Percentiles rank a stretch among this genome's conserved stretches.
phyloP scores from a whole-genome alignment of 2,888 invertebrate species.

The Cryptus viduatorius region DNA sequence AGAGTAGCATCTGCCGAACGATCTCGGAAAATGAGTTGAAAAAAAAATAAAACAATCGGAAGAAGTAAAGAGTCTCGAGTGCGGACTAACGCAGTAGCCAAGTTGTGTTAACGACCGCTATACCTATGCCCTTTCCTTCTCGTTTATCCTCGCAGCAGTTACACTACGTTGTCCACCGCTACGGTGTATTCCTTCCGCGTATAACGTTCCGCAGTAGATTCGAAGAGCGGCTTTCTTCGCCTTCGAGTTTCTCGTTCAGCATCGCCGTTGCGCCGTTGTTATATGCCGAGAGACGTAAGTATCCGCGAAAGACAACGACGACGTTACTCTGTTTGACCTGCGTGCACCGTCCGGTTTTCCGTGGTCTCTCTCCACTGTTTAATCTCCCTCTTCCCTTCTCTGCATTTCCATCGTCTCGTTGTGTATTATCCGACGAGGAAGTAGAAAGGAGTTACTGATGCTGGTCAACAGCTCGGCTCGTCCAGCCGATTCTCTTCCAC shows the following conservation, averaged over 20 bases:
- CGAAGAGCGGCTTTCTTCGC: slow-evolving; percentile 25
- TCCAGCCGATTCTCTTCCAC: slow-evolving; percentile 34
- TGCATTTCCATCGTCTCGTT: slow-evolving; percentile 33
- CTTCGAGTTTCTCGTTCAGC: slow-evolving; percentile 41
- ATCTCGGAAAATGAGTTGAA: slow-evolving; percentile 20
- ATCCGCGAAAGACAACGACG: slow-evolving; percentile 51
- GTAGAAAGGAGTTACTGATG: slow-evolving; percentile 54
- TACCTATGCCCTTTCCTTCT: slow-evolving; percentile 45
- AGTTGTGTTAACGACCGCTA: slow-evolving; percentile 53
- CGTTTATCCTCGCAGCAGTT: slow-evolving; percentile 47
- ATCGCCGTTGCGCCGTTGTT: slow-evolving; percentile 42
- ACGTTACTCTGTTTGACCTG: slow-evolving; percentile 36
- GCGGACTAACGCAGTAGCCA: slow-evolving; percentile 12
- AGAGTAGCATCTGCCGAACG: slow-evolving; percentile 3
- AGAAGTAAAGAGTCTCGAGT: slow-evolving; percentile 12
- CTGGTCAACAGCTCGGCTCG: slow-evolving; percentile 49
- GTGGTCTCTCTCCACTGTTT: slow-evolving; percentile 24
- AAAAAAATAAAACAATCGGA: background rate
- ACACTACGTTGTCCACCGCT: slow-evolving; percentile 42
- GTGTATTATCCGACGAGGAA: slow-evolving; percentile 59
- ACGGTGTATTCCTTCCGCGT: slow-evolving; percentile 53
- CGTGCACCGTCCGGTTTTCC: slow-evolving; percentile 38
- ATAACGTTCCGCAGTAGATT: slow-evolving; percentile 20
- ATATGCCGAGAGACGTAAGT: slow-evolving; percentile 39
- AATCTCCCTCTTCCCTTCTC: slow-evolving; percentile 18